Conservation (phyloP, 2,113 vertebrate species). For the Bos javanicus region DNA sequence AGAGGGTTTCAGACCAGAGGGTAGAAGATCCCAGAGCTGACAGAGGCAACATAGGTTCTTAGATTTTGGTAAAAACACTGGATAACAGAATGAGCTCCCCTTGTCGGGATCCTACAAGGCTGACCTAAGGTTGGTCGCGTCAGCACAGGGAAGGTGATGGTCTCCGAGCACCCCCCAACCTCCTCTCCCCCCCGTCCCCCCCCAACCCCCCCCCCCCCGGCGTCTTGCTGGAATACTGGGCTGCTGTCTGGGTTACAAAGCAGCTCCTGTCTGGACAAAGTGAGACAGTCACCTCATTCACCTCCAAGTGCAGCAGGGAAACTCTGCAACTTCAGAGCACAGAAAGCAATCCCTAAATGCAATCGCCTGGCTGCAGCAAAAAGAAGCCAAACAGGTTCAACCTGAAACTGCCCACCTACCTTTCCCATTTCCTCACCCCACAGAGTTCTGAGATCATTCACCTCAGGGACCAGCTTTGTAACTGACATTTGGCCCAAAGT, state of each 20-base stretch:
- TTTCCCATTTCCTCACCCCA: not conserved
- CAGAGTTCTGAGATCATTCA: conserved; percentile 3
- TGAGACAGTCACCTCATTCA: conserved; percentile 26
- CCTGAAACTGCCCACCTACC: conserved; percentile 12
- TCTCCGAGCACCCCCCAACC: not conserved
- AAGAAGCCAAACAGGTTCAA: conserved; percentile 70
- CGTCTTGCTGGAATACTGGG: not conserved
- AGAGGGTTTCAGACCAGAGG: not conserved
- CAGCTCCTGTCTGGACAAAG: conserved; percentile 10
- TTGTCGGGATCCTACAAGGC: not conserved
- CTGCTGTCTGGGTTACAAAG: conserved; percentile 42
- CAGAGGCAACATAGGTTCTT: no score
- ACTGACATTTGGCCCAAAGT: conserved; percentile 15
- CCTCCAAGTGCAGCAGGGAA: not conserved
- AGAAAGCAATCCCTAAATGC: conserved; percentile 32
- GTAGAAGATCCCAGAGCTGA: not conserved
- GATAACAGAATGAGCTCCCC: not conserved
- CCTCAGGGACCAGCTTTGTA: not conserved
- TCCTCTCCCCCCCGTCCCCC: accelerated
- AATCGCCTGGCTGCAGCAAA: not conserved
- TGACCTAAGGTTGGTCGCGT: not conserved
- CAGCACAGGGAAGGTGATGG: not conserved
- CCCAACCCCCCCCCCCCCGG: accelerated
- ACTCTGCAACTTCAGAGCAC: conserved; percentile 7
- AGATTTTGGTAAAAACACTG: not conserved